Conservation (phyloP, 2,113 vertebrate genomes). For the Misgurnus anguillicaudatus region DNA sequence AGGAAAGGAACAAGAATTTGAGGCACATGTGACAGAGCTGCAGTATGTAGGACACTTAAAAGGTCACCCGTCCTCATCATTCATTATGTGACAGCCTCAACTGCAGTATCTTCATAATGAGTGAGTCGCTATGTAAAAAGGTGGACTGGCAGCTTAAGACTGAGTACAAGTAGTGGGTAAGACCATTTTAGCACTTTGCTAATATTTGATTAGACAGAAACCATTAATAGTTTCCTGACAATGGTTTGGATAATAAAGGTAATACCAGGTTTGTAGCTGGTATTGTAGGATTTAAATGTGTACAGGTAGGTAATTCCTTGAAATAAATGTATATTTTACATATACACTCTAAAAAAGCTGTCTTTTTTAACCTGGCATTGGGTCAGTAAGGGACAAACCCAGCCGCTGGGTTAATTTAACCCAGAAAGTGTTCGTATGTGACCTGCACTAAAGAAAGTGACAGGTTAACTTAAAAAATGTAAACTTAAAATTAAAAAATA, state of each 20-base stretch:
- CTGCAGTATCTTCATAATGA: conserved; percentile 11
- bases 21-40: conserved; percentile 3
- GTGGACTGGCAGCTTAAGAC: not conserved
- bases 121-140: not conserved
- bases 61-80: not conserved
- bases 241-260: too few species aligned
- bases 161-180: not conserved
- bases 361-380: too few species aligned
- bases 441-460: too few species aligned
- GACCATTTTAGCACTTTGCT: not conserved
- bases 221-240: not conserved
- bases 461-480: too few species aligned
- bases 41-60: not conserved
- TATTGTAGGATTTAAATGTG: not conserved
- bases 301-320: not conserved
- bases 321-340: not conserved
- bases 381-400: too few species aligned
- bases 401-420: too few species aligned
- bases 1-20: not conserved
- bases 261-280: too few species aligned
- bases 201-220: not conserved
- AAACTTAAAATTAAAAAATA: too few species aligned
- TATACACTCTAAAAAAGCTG: too few species aligned
- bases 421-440: too few species aligned
- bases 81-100: not conserved